Base-by-base conservation (phyloP, 2,888 invertebrate genomes). In the Gortyna flavago region DNA sequence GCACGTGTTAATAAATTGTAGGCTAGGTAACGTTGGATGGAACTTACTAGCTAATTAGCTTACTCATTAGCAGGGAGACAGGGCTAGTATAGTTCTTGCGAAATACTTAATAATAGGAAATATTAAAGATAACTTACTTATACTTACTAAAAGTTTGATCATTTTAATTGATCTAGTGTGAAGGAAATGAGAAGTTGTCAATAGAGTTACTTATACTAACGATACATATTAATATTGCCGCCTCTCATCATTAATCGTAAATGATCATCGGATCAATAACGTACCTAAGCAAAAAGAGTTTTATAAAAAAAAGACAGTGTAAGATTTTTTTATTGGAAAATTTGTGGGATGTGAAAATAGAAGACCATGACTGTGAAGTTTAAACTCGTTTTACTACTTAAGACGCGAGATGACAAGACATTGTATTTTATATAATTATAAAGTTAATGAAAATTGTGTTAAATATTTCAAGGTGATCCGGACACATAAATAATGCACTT, bases 1-100 rank as follows among this genome's bases (percentile, higher is more conserved):
- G 83, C 83, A 75, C 83, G 76, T 74, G 71, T 76, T 68, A 73
- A 29, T 59, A 44, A 62, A 54, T 66, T 72, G 67, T 77, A 80
- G 29, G 70, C 77, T 68, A 71, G 44, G 64, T 77, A 77, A 71
- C 62, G 51, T 71, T 51, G 3, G 72, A 44, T 67, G 76, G 59
- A 41, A 77, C 70, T 71, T 68, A 64, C 21, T 62, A 18, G 29
- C 44, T 81, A 81, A 41, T 32, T 76, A 70, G 70, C 80, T 51
- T 59, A 74, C 0, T 41, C 3, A n/a, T 72, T 57, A 75, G 68
- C 69, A 35, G 54, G n/a, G 29, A 41, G 5, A 70, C 8, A 48
- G 21, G 18, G 38, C 44, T 68, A 62, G 5, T 32, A 57, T 18
- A 59, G 72, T 35, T 65, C 35, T 73, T 48, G 29, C 11, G 44